Evolutionary conservation across 2,888 invertebrate genomes (phyloP).

Genomic region (Clostera curtula): DNA sequence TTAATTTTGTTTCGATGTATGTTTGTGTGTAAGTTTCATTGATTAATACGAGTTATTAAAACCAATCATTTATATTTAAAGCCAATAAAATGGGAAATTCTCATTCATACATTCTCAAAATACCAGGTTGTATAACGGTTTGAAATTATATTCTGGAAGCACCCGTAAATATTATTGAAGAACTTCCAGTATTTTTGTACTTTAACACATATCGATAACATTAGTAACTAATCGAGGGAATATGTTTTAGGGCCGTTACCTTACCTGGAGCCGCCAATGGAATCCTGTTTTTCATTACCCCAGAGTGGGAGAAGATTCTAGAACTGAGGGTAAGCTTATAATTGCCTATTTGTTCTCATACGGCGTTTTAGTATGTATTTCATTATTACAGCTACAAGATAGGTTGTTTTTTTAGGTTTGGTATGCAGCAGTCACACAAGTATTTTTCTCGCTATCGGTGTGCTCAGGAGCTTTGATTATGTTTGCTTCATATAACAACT

Average conservation of each 20-base stretch:
- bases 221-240: background rate
- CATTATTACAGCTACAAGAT: background rate
- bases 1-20: background rate
- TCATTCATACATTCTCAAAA: no score
- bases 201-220: background rate
- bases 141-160: no score
- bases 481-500: slow-evolving; percentile 86
- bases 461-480: slow-evolving; percentile 86
- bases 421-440: slow-evolving; percentile 87
- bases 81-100: no score
- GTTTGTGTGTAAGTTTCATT: no score
- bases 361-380: background rate
- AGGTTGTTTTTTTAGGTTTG: slow-evolving; percentile 80
- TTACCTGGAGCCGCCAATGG: slow-evolving; percentile 83
- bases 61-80: no score
- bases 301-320: slow-evolving; percentile 83
- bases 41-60: no score
- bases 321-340: slow-evolving; percentile 74
- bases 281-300: slow-evolving; percentile 85
- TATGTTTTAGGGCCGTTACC: slow-evolving; percentile 70
- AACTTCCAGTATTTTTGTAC: no score
- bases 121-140: no score
- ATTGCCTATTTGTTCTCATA: background rate
- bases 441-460: slow-evolving; percentile 85
- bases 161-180: no score